Conservation (phyloP, 2,888 invertebrate species). For the Clitarchus hookeri region DNA sequence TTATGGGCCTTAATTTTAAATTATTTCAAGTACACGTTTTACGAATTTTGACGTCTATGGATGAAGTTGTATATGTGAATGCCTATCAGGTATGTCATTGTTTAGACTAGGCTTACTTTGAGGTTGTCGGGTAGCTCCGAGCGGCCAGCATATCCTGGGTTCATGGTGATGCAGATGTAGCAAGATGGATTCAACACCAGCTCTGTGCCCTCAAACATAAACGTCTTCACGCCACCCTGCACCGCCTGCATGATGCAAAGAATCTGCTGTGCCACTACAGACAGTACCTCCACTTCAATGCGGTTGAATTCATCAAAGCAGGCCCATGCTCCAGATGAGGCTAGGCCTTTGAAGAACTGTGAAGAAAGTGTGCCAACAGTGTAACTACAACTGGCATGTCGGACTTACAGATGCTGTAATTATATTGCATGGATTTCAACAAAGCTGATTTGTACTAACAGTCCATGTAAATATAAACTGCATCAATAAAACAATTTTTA, state of each 20-base stretch:
- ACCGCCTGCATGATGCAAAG: constrained; percentile 78
- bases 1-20: no score
- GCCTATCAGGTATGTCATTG: no score
- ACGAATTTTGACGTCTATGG: no score
- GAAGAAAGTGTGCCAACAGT: constrained; percentile 50
- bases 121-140: constrained; percentile 85
- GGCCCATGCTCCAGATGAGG: constrained; percentile 83
- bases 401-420: no score
- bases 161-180: constrained; percentile 82
- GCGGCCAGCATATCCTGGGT: constrained; percentile 79
- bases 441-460: no score
- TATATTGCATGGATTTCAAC: no score
- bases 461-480: no score
- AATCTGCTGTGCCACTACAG: constrained; percentile 87
- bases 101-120: constrained; percentile 57
- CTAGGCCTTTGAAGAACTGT: constrained; percentile 76
- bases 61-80: no score
- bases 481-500: no score
- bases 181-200: constrained; percentile 75
- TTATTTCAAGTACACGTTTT: no score
- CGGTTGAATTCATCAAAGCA: constrained; percentile 90
- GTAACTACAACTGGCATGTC: no score
- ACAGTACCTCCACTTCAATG: constrained; percentile 82
- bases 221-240: constrained; percentile 65
- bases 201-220: constrained; percentile 79